Percentiles rank a stretch among this genome's conserved stretches.
Conservation (phyloP, 2,113 vertebrate genomes). For the Syrmaticus mikado region DNA sequence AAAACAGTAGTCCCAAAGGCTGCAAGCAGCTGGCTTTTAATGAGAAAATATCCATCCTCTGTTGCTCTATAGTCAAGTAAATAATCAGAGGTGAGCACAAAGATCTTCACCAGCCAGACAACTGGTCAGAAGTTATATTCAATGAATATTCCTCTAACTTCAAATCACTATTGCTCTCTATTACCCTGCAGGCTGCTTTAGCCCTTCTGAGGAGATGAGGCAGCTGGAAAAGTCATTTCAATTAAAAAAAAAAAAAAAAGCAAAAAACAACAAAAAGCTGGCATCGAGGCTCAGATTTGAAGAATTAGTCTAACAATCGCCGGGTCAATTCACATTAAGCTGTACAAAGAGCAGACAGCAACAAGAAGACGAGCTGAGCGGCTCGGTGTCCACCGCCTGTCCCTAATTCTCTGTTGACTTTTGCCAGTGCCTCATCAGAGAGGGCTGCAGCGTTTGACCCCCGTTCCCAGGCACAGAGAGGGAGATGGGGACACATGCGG, state of each 20-base stretch:
- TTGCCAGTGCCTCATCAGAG: neutral
- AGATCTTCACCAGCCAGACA: neutral
- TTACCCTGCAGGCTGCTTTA: neutral
- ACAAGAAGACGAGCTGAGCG: constrained; percentile 40
- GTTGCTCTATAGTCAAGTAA: neutral
- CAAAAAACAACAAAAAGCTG: neutral
- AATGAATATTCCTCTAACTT: neutral
- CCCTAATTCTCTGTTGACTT: constrained; percentile 64
- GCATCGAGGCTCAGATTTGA: neutral
- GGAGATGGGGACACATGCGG: constrained; percentile 35
- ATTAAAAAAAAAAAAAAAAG: neutral
- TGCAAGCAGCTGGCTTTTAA: neutral
- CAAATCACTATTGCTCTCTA: neutral
- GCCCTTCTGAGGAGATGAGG: neutral
- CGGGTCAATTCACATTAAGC: constrained; percentile 32
- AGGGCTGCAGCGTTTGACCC: constrained; percentile 48
- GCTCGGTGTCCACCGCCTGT: constrained; percentile 25
- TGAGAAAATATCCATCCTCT: neutral
- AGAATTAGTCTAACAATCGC: constrained; percentile 52
- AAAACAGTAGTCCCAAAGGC: neutral
- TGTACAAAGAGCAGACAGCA: constrained; percentile 47
- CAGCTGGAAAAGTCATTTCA: constrained; percentile 48
- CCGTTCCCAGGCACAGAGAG: constrained; percentile 39
- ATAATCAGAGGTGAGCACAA: neutral
- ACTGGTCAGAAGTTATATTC: neutral